These are phyloP conservation scores for Micromys minutus DNA, from an alignment of 2,113 vertebrate genomes.

Conservation along the genomic window DNA sequence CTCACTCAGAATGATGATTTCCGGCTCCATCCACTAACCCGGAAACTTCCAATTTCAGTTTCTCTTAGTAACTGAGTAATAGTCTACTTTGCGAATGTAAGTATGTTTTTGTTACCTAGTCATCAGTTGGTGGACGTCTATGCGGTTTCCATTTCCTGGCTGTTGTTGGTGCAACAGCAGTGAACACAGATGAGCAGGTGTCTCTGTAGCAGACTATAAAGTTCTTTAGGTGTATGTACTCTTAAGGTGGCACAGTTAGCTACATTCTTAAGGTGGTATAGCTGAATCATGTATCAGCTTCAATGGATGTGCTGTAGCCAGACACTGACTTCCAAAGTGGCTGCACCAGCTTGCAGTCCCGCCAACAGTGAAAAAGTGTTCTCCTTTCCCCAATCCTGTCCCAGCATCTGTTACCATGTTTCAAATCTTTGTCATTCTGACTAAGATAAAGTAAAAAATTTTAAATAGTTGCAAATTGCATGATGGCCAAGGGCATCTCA, in stretches of 20 bases:
- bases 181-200: neutral
- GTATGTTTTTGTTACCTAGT: neutral
- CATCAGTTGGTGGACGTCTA: neutral
- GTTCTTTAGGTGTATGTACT: neutral
- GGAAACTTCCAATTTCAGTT: neutral
- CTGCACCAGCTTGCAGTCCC: neutral
- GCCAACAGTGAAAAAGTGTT: neutral
- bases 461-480: neutral
- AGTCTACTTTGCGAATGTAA: neutral
- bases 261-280: neutral
- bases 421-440: neutral
- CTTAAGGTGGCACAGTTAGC: neutral
- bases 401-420: neutral
- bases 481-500: neutral
- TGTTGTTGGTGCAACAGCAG: neutral
- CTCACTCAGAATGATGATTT: neutral
- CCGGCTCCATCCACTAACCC: neutral
- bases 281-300: neutral
- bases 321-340: neutral
- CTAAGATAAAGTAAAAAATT: neutral
- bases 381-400: no score
- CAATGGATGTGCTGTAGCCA: no score
- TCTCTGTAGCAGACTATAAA: neutral
- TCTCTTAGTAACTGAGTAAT: neutral
- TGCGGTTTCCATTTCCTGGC: neutral